Evolutionary conservation across 1,140 invertebrate species (phyloP), one percentile per base, ranked within the genome.

Genomic region (Arion vulgaris): DNA sequence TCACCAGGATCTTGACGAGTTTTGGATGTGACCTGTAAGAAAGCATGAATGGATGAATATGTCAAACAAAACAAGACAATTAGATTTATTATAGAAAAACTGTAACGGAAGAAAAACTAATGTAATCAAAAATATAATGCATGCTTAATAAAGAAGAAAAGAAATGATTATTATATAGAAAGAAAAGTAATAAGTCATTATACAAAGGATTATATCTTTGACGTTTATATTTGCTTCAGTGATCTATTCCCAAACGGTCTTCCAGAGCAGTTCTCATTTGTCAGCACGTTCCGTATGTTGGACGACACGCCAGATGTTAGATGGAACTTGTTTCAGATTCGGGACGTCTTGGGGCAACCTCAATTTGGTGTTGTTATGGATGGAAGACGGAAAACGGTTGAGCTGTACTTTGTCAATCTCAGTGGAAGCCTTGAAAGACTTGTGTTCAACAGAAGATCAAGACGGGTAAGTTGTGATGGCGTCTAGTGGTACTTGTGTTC

Each of bases 281-380:
- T 95, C 57, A 94, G 94, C 84, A 95, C 95, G 1, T 95, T 95
- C 87, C 92, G 94, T 62, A 93, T 94, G 53, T 92, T 93, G 53
- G 81, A 82, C 28, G 94, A 94, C 86, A 89, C 93, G 26, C 93
- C 94, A 0, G 94, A 93, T 86, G 91, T 92, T 32, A 91, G 94
- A 0, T 97, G 96, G 96, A 94, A 95, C 86, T 90, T 96, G n/a
- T 93, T 96, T 77, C 92, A 94, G 45, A 95, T 96, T 4, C 92
- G 93, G 19, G 94, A 95, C 89, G 87, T 93, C 0, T 92, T 94
- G 68, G 92, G 93, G 11, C 92, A 92, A 49, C 93, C 95, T 0
- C 95, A 96, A 89, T 95, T 96, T 90, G 92, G 94, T 0, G 85
- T 96, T 9, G 94, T 94, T 0, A 88, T 96, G 73, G 94, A 96